Evolutionary conservation across 1,140 invertebrate genomes (phyloP).

Genomic region (Pseudomyrmex cubaensis): DNA sequence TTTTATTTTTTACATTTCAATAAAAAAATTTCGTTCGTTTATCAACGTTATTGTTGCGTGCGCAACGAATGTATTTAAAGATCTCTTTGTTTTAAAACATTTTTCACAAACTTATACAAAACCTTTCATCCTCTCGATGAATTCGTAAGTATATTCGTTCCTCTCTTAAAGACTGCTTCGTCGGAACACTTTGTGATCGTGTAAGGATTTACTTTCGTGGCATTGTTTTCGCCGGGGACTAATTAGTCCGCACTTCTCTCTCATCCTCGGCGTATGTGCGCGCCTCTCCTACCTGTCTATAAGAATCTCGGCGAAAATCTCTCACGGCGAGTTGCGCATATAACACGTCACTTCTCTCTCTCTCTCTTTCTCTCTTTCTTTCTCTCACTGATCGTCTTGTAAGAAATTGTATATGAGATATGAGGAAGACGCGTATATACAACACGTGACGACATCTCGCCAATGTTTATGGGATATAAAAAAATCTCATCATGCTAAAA

Average conservation of each 20-base stretch:
- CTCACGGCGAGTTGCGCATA: conserved; percentile 59
- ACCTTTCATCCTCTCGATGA: background rate
- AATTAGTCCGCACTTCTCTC: conserved; percentile 54
- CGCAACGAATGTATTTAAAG: no score
- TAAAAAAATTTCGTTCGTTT: no score
- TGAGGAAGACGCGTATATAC: background rate
- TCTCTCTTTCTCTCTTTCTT: background rate
- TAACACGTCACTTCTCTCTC: background rate
- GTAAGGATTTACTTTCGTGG: conserved; percentile 34
- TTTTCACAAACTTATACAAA: background rate
- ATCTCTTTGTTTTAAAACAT: background rate
- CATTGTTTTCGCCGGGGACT: conserved; percentile 47
- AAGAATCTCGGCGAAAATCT: conserved; percentile 43
- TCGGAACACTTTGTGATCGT: conserved; percentile 26
- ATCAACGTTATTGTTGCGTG: no score
- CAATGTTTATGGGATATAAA: background rate
- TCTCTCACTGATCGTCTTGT: conserved; percentile 9
- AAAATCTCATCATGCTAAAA: conserved; percentile 4
- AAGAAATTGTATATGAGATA: conserved; percentile 13
- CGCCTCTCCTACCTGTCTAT: conserved; percentile 3
- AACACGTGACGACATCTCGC: conserved; percentile 3
- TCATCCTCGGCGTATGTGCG: background rate
- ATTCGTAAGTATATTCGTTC: background rate
- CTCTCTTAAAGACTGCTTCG: conserved; percentile 15
- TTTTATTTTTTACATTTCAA: background rate